Percentiles rank a stretch among this genome's conserved stretches.
phyloP scores from a whole-genome alignment of 2,888 invertebrate genomes.

The Aethes cnicana region DNA sequence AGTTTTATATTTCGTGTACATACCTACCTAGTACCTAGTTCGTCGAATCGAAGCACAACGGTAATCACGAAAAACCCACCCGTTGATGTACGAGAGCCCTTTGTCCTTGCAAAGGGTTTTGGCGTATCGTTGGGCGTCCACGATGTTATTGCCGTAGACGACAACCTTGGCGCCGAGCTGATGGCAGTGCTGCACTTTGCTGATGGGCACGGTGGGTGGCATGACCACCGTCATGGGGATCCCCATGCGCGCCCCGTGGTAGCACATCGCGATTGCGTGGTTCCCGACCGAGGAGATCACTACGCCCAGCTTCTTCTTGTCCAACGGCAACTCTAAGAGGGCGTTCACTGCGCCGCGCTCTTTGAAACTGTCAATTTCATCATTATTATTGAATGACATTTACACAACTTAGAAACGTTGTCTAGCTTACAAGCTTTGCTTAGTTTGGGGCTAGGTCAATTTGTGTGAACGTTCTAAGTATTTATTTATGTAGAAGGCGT shows the following conservation, averaged over 20 bases:
- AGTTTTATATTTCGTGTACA: too few species aligned
- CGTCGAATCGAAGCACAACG: background rate
- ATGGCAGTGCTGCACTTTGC: conserved; percentile 85
- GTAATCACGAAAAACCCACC: conserved; percentile 68
- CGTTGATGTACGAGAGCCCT: conserved; percentile 85
- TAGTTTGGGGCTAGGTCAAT: too few species aligned
- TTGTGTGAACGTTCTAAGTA: too few species aligned
- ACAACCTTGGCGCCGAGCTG: conserved; percentile 85
- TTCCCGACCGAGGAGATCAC: conserved; percentile 88
- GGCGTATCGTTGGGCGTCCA: conserved; percentile 84
- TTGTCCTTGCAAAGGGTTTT: conserved; percentile 82
- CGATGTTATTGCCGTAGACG: conserved; percentile 83
- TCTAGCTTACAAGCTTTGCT: too few species aligned
- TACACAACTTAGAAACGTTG: too few species aligned
- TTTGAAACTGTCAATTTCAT: conserved; percentile 84
- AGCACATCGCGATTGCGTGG: conserved; percentile 85
- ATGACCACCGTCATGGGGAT: conserved; percentile 86
- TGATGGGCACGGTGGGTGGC: conserved; percentile 85
- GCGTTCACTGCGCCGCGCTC: conserved; percentile 87
- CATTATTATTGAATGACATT: too few species aligned
- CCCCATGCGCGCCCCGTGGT: conserved; percentile 83
- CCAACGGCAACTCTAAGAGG: conserved; percentile 78
- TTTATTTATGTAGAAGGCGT: too few species aligned
- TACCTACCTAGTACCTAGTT: background rate
- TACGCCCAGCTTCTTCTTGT: conserved; percentile 84